These are phyloP conservation scores for Petrosia ficiformis DNA, from an alignment of 37 sponge, comb jelly and placozoan species.

Conservation along the genomic window DNA sequence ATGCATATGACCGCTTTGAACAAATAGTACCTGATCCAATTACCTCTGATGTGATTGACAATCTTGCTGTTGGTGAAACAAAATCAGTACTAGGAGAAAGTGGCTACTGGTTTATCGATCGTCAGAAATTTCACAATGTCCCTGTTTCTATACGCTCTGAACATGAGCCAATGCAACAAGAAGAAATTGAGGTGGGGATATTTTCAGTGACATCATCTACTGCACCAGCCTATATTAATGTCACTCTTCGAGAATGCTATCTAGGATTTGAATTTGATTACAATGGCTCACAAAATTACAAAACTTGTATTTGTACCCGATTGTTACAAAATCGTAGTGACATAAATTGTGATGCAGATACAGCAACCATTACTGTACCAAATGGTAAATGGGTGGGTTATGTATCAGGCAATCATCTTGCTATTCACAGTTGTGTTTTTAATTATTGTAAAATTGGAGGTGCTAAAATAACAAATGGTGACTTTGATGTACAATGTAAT, in stretches of 20 bases:
- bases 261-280: constrained; percentile 6
- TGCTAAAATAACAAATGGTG: not conserved
- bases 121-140: too few relatives aligned
- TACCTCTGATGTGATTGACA: constrained; percentile 3
- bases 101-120: constrained; percentile 13
- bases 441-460: not conserved
- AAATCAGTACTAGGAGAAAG: constrained; percentile 12
- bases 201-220: constrained; percentile 12
- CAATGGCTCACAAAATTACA: not conserved
- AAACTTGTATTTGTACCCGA: not conserved
- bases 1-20: constrained; percentile 20
- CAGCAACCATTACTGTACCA: not conserved
- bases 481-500: constrained; percentile 29
- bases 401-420: not conserved
- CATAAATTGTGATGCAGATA: not conserved
- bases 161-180: not conserved
- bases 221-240: not conserved
- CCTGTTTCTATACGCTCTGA: not conserved
- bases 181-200: constrained; percentile 4
- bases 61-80: not conserved
- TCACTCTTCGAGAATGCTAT: constrained; percentile 25
- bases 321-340: not conserved
- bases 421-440: not conserved
- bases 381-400: constrained; percentile 30
- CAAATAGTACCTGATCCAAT: constrained; percentile 8